Base-by-base conservation (phyloP, 2,797 vertebrate genomes). In the Siniperca obscura region DNA sequence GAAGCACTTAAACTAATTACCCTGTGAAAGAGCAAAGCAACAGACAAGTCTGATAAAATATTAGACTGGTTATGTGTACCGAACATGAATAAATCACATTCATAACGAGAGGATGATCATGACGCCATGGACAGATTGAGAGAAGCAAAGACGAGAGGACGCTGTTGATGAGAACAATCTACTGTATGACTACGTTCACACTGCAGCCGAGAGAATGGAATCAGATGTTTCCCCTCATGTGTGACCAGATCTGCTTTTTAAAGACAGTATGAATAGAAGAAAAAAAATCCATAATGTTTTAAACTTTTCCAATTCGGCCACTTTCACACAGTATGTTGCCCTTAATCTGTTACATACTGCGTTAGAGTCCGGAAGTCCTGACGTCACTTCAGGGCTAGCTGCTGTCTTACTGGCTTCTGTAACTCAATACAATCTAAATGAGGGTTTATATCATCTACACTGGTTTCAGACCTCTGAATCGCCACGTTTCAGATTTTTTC, bases 1-100 rank as follows among this genome's bases (percentile, higher is more conserved):
- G 38, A 67, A 60, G 52, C 40, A 79, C 34, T 76, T 66, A 10
- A 87, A 80, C 3, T 74, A 74, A 81, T 83, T 57, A 81, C 34
- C 74, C 72, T 83, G 71, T 71, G 36, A 77, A 59, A 55, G 14
- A 75, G 17, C 38, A 76, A 79, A 71, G 62, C 62, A 81, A 27
- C 0, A 55, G 25, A 65, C 44, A 60, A 13, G 61, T 25, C 44
- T 61, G 60, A 67, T 66, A 27, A 77, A 80, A 73, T 69, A 79
- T 66, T 60, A n/a, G 14, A 46, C 62, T n/a, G 8, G 55, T 38
- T 64, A 25, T 46, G 30, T 17, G 53, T 2, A 38, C 4, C 21
- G 19, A 53, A 65, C 48, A 65, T 27, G 36, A 67, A 72, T 70
- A 19, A 72, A 77, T 81, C 21, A 44, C 8, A 70, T 57, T 25